Evolutionary conservation across 2,888 invertebrate species (phyloP).

Genomic region (Ditylenchus weischeri): DNA sequence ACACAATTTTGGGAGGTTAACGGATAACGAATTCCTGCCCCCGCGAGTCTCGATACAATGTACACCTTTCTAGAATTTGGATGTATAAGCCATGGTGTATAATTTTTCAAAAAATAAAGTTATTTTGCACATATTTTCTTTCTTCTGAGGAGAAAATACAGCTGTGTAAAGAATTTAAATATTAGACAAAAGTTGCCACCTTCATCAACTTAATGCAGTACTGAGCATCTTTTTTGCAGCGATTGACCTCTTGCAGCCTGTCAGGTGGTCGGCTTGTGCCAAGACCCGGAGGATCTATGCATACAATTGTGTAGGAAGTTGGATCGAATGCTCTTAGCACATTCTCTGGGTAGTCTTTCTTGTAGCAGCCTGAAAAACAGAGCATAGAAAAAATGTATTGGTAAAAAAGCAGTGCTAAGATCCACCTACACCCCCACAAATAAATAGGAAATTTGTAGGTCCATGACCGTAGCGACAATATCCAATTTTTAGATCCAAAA

Average conservation of each 20-base stretch:
- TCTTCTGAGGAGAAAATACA: no score
- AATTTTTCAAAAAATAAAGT: no score
- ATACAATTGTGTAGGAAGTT: constrained; percentile 47
- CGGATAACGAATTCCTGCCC: no score
- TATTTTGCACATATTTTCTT: no score
- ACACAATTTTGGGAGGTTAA: no score
- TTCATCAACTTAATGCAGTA: constrained; percentile 55
- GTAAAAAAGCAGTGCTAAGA: neutral
- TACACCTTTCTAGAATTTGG: no score
- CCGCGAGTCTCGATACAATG: no score
- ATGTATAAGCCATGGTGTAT: no score
- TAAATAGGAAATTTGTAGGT: constrained; percentile 37
- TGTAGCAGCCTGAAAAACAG: constrained; percentile 43
- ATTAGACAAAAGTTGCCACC: constrained; percentile 30
- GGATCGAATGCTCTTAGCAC: constrained; percentile 53
- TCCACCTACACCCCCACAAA: constrained; percentile 39
- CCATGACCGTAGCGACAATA: constrained; percentile 43
- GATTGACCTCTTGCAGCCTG: constrained; percentile 50
- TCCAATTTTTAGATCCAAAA: constrained; percentile 35
- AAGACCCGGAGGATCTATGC: constrained; percentile 57
- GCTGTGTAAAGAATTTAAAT: no score
- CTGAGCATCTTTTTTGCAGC: constrained; percentile 52
- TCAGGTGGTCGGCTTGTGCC: constrained; percentile 54
- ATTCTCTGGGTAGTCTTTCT: constrained; percentile 53
- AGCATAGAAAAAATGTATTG: no score